Conservation (phyloP, 2,797 vertebrate genomes). For the Microctenopoma steveboyesi region DNA sequence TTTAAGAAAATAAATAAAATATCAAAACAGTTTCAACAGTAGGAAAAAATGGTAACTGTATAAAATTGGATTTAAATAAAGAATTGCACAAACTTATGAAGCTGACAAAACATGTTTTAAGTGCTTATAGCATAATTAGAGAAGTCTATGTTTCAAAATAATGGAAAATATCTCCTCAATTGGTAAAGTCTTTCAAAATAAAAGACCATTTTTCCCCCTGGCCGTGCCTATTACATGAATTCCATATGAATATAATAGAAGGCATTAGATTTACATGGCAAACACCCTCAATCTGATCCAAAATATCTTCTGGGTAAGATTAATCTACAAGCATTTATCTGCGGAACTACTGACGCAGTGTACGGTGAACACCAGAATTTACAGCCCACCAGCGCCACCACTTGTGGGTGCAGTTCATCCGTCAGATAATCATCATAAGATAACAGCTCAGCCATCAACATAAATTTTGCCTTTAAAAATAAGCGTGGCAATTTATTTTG, state of each 20-base stretch:
- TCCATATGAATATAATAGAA: neutral
- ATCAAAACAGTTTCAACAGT: conserved; percentile 51
- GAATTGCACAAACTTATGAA: conserved; percentile 12
- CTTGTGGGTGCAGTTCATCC: neutral
- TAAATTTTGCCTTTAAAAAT: conserved; percentile 17
- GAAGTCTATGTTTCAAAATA: conserved; percentile 14
- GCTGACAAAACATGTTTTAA: conserved; percentile 14
- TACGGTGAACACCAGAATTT: conserved; percentile 10
- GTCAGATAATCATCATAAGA: conserved; percentile 20
- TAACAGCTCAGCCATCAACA: conserved; percentile 19
- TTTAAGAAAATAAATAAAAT: conserved; percentile 67
- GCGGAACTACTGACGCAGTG: conserved; percentile 11
- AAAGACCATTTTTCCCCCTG: neutral
- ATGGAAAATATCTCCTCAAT: neutral
- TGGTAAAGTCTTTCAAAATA: conserved; percentile 9
- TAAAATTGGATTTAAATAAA: conserved; percentile 54
- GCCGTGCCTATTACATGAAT: neutral
- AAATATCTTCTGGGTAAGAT: neutral
- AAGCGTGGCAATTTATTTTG: conserved; percentile 31
- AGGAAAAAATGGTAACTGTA: conserved; percentile 43
- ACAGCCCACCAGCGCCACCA: neutral
- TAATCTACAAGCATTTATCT: conserved; percentile 1
- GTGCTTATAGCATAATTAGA: conserved; percentile 18
- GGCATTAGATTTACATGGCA: conserved; percentile 7
- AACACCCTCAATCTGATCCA: neutral